Conservation (phyloP, 2,888 invertebrate species). For the Sipha maydis region DNA sequence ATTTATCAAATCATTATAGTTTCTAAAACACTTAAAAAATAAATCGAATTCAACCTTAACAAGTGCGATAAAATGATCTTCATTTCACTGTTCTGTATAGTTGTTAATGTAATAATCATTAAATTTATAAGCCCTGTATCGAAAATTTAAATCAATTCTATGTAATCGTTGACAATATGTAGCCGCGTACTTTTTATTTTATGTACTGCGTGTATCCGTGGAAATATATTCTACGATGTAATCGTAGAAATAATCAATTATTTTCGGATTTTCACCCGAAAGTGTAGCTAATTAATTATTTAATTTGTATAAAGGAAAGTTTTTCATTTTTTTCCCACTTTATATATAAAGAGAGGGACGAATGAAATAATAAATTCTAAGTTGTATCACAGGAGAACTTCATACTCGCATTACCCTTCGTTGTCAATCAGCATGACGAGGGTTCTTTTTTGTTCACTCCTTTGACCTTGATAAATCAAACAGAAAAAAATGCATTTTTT, state of each 20-base stretch:
- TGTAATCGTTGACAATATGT: neutral
- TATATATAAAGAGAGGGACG: neutral
- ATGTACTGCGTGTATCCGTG: too few species aligned
- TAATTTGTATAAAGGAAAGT: too few species aligned
- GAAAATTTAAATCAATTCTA: neutral
- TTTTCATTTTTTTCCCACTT: too few species aligned
- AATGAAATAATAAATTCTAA: neutral
- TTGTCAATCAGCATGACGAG: neutral
- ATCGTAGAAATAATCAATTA: too few species aligned
- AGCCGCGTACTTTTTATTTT: too few species aligned
- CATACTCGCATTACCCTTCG: neutral
- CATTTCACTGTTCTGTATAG: neutral
- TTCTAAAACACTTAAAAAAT: neutral
- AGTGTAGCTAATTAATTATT: too few species aligned
- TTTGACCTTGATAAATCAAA: constrained; percentile 6
- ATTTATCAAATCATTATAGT: neutral
- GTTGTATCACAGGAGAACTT: neutral
- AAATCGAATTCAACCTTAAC: constrained; percentile 4
- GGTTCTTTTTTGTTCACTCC: constrained; percentile 15
- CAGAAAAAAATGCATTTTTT: neutral
- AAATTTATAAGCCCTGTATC: neutral
- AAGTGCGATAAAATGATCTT: neutral
- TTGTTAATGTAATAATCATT: neutral
- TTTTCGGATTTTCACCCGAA: too few species aligned
- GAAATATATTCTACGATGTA: too few species aligned